Base-by-base conservation (phyloP, 2,113 vertebrate species). In the Dicerorhinus sumatrensis region DNA sequence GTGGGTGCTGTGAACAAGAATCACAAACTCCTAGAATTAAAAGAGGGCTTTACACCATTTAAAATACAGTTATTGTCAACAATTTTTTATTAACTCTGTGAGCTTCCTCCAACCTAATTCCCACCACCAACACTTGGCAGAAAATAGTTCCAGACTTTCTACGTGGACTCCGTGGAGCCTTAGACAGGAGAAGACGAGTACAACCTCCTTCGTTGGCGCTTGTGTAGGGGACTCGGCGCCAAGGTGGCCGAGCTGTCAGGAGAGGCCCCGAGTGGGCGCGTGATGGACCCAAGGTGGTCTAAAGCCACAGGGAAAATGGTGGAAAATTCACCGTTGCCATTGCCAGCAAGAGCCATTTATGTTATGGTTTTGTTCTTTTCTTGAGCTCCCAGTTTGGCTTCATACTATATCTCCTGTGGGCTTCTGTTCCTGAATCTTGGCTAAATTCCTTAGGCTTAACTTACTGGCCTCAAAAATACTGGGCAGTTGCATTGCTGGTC, bases 181-280 rank as follows among this genome's bases (percentile, higher is more conserved):
- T 4, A 73, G 63, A 72, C 70, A 0, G 8, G 13, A 70, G 39
- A 11, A 58, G 48, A 48, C 48, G 11, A 42, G 42, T 42, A 42
- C 5, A 42, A 42, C 42, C 67, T 46, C 36, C 27, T 4, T 23
- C 7, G 7, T 46, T 11, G 4, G 8, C 8, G 3, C 83, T 36
- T 73, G 42, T 23, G 33, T 56, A 9, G 9, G 1, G 27, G 20
- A n/a, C 21, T 25, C 2, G 25, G 54, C 8, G 17, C 17, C 1
- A 20, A 8, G 13, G 31, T 8, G 39, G 8, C 8, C 33, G 1
- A 23, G 17, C 31, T 17, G 56, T 31, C 31, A 4, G 23, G 12
- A 54, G 48, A 7, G 21, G 5, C 0, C 7, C 12, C 3, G 0
- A 56, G 42, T 2, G 58, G 13, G 18, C 10, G 0, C 5, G 12